Evolutionary conservation across 2,797 vertebrate genomes (phyloP), one percentile per base, ranked within the genome.

Genomic region (Pipistrellus kuhlii): DNA sequence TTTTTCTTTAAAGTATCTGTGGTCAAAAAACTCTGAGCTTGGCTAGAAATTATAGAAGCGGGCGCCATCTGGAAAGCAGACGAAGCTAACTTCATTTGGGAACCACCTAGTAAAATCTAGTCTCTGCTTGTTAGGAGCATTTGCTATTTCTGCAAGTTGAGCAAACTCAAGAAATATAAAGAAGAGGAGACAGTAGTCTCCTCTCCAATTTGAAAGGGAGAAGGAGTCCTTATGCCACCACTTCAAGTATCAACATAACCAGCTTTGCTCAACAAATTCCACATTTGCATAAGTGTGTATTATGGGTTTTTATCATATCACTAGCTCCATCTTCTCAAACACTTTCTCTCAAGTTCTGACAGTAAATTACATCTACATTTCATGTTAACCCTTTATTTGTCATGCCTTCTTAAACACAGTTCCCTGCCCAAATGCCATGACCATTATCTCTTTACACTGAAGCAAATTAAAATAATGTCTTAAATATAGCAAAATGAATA

Each of bases 381-480:
- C 53, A 53, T 30, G 0, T 53, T 53, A 96, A 32, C 25, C 6
- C 21, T 66, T 81, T 64, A 25, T 68, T 90, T 94, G 82, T 73
- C 13, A 85, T 73, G 30, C 57, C 15, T 92, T 81, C 41, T 86
- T 82, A 89, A 85, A 91, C 27, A 69, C 7, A 76, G 32, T 59
- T 18, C 8, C 20, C 35, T 72, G 23, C 23, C 17, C 17, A 84
- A 85, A 89, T 62, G 55, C n/a, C 23, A 15, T 38, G 59, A 44
- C 6, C n/a, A 9, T 77, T 81, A 77, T 6, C 35, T 78, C 30
- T 92, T 72, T 57, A 57, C 38, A 59, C 3, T 20, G 38, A 89
- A 75, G 14, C 12, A 2, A 5, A 38, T 32, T 69, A 81, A 88
- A 90, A 44, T 80, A 68, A 66, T 69, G 15, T 68, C 51, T 82